Percentiles rank a stretch among this genome's conserved stretches.
These are phyloP conservation scores for Cebidichthys violaceus DNA, from an alignment of 2,113 vertebrate species.

Conservation along the genomic window DNA sequence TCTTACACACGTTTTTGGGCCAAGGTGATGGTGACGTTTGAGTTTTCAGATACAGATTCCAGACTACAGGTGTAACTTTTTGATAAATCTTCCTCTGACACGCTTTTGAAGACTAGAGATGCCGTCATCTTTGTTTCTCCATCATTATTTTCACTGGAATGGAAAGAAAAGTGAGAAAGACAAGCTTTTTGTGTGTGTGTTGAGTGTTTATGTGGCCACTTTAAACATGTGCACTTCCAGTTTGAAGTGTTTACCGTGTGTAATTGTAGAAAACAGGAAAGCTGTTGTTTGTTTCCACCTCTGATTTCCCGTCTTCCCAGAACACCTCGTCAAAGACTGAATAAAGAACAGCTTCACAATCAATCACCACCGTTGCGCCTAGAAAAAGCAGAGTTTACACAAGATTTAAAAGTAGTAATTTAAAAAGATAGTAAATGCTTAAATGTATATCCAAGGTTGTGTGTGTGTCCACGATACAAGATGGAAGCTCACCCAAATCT, in stretches of 20 bases:
- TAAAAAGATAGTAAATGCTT: neutral
- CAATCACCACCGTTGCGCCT: constrained; percentile 53
- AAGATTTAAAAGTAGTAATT: neutral
- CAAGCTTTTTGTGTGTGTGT: neutral
- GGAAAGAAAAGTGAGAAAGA: neutral
- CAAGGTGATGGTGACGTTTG: constrained; percentile 47
- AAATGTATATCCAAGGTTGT: neutral
- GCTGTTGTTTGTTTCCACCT: neutral
- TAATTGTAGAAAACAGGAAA: constrained; percentile 29
- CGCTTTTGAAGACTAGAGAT: constrained; percentile 54
- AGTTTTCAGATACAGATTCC: rapidly evolving
- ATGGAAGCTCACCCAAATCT: constrained; percentile 65
- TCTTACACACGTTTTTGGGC: constrained; percentile 25
- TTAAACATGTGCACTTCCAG: neutral
- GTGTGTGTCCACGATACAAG: neutral
- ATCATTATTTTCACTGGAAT: neutral
- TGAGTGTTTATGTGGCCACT: neutral
- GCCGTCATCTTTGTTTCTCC: neutral
- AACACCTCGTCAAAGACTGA: neutral
- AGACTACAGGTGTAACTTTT: constrained; percentile 60
- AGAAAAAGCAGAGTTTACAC: constrained; percentile 20
- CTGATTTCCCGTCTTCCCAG: constrained; percentile 33
- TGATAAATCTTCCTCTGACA: constrained; percentile 48
- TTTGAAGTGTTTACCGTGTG: constrained; percentile 35
- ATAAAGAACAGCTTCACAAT: constrained; percentile 29